Conservation (phyloP, 2,797 vertebrate species). For the Carcharodon carcharias region DNA sequence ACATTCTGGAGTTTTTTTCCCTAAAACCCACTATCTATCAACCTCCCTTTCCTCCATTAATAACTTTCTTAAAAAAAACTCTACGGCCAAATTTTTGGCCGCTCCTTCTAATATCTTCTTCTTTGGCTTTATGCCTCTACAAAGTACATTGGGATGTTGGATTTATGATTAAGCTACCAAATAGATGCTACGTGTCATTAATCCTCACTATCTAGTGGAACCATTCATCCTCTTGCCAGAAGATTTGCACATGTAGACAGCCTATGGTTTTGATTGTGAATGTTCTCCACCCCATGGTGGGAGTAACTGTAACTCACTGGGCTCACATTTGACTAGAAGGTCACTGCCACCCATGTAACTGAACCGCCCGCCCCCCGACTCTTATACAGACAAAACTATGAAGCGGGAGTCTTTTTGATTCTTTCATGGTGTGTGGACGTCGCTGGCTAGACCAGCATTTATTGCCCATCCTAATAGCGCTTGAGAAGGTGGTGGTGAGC, state of each 20-base stretch:
- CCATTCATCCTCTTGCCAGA: background rate
- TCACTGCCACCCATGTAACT: too few species aligned
- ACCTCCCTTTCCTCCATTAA: too few species aligned
- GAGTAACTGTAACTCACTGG: background rate
- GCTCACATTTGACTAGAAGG: background rate
- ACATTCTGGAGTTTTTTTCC: background rate
- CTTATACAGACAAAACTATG: background rate
- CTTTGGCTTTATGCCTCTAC: background rate
- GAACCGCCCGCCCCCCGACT: background rate
- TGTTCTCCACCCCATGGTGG: background rate
- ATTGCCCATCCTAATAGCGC: too few species aligned
- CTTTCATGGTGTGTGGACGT: too few species aligned
- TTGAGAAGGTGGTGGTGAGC: too few species aligned
- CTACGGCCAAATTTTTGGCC: background rate
- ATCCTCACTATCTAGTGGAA: background rate
- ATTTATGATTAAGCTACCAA: background rate
- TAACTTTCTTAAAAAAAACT: background rate
- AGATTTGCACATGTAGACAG: background rate
- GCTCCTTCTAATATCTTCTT: background rate
- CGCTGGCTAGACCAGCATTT: too few species aligned
- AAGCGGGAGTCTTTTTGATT: background rate
- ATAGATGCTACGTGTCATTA: background rate
- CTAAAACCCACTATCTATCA: background rate
- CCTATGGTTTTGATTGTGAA: background rate
- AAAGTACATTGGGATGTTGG: background rate